Base-by-base conservation (phyloP, 2,113 vertebrate genomes). In the Callaeas wilsoni region DNA sequence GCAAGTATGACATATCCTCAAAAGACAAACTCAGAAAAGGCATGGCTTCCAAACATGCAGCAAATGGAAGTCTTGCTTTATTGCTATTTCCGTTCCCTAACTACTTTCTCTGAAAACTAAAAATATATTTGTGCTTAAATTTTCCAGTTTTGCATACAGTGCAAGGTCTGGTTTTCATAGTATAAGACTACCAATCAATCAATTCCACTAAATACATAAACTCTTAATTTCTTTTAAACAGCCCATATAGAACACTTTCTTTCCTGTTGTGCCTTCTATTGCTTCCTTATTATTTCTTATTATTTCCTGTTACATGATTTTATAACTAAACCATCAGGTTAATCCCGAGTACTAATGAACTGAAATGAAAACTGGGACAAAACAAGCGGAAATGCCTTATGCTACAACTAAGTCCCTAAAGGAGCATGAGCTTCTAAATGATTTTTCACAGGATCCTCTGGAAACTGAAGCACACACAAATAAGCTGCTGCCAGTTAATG, bases 281-380 rank as follows among this genome's bases (percentile, higher is more conserved):
- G 75, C 77, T 94, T 97, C 93, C 96, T 87, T 71, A 94, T 63
- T 84, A 78, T 84, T 89, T 70, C 73, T 91, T 89, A 94, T 57
- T 71, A 91, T 93, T 95, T 97, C 96, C 96, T 95, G 95, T 47
- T 82, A 47, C 1, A 44, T 46, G 87, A 82, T 89, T 91, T 96
- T 84, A 67, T 80, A 93, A 91, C 75, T 83, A 94, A 90, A 70
- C 71, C 87, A 91, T 50, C 55, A 95, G 52, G 75, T 93, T 95
- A 96, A 91, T 95, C 82, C 85, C 26, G 52, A 93, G 68, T 56
- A 77, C 52, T 93, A 93, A 94, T 3, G 56, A 95, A 84, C 41
- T 44, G 23, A 86, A 88, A 68, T 12, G 21, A 95, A 90, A 94
- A 79, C 73, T 16, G 42, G 50, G 81, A 94, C 74, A 89, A 85